A percentile compares a stretch with the other conserved stretches of the same genome.
phyloP scores from a whole-genome alignment of 2,888 invertebrate species.

The Zhuqinia jingwanae region DNA sequence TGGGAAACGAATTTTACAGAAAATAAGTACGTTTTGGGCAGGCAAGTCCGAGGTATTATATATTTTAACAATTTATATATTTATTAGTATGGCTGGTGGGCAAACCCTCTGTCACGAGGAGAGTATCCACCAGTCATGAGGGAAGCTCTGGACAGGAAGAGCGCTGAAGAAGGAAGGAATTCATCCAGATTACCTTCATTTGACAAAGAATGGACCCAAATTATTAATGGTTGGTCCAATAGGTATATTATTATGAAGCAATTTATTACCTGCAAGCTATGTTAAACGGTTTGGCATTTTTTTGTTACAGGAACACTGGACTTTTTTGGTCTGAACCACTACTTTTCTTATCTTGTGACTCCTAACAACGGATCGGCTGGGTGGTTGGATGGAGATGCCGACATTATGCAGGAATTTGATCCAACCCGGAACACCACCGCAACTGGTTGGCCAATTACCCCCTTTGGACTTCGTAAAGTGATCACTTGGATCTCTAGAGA shows the following conservation, averaged over 20 bases:
- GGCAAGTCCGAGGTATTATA: too few species aligned
- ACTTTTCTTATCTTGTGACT: conserved; percentile 79
- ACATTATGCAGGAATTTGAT: conserved; percentile 69
- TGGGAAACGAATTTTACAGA: background rate
- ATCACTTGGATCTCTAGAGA: conserved; percentile 84
- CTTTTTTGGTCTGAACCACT: conserved; percentile 82
- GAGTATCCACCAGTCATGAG: conserved; percentile 78
- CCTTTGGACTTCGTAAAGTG: conserved; percentile 83
- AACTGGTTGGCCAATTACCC: conserved; percentile 67
- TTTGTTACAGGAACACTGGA: conserved; percentile 81
- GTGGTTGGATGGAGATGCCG: conserved; percentile 71
- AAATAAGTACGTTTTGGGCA: too few species aligned
- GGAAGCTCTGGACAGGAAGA: conserved; percentile 73
- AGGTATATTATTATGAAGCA: too few species aligned
- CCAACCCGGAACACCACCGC: conserved; percentile 71
- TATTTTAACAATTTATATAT: too few species aligned
- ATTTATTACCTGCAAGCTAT: too few species aligned
- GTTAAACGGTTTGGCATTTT: too few species aligned
- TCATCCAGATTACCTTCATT: conserved; percentile 77
- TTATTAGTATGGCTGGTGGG: conserved; percentile 76
- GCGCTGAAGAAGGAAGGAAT: conserved; percentile 74
- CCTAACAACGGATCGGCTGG: conserved; percentile 41
- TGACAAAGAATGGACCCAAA: conserved; percentile 63
- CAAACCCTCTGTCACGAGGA: conserved; percentile 75
- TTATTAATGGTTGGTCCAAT: conserved; percentile 55